Evolutionary conservation across 2,888 invertebrate species (phyloP), one percentile per base, ranked within the genome.

Genomic region (Eupithecia centaureata): DNA sequence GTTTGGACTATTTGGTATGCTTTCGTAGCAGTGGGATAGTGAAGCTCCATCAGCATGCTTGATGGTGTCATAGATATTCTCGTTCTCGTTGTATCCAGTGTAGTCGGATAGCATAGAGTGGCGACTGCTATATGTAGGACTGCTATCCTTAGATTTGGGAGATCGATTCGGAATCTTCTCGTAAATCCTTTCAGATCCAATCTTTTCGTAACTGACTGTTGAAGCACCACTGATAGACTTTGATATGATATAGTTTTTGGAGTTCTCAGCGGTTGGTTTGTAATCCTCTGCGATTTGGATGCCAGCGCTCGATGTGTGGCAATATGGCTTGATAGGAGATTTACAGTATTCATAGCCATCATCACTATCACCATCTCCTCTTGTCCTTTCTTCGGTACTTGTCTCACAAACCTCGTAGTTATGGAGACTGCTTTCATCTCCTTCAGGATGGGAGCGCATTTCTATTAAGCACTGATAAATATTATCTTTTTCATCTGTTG

Each of bases 21-120:
- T 94, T 77, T 95, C 95, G 80, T 95, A 95, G 74, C 94, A 94
- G 79, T 94, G 94, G 0, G 94, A 94, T 25, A 94, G 79, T 0
- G 94, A 93, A 1, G 82, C 82, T 0, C 85, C 90, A 64, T 94
- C 94, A 1, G 86, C 84, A 56, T 94, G 94, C 77, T 94, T 95
- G 69, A 95, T 95, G 0, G 94, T 94, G 71, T 95, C 95, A 75
- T 95, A 95, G 72, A 95, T 95, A 76, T 95, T 95, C 73, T 95
- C 95, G 25, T 88, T 92, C 38, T 92, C 93, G 72, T 90, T 92
- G 76, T 93, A 92, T 1, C 84, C 85, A 0, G 85, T 86, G 73
- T 90, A 91, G 67, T 92, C 92, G 0, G 90, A 90, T 38, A 87
- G 83, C 66, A 88, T 86, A 0, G 92, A 92, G 79, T 91, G 87